Evolutionary conservation across 2,113 vertebrate genomes (phyloP), one percentile per base, ranked within the genome.

Genomic region (Bothrops jararaca): DNA sequence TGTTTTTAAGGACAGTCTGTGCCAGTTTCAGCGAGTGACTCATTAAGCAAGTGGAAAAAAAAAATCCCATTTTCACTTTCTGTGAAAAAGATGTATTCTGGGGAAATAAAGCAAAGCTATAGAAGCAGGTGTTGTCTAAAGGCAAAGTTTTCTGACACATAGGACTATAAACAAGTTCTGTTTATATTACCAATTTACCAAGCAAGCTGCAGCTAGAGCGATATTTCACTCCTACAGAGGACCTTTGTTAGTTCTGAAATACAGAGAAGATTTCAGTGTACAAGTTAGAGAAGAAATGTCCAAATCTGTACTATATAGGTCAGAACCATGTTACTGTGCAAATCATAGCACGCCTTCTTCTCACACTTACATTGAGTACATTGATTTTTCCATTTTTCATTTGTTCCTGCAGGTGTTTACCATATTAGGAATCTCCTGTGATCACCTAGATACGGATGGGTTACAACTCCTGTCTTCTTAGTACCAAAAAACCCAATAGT

Each of bases 11-110:
- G 95, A 96, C 97, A 94, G 93, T 96, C 90, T 94, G 96, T 97
- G 96, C 97, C 97, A 98, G 96, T 97, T 97, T 95, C 97, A 95
- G 90, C 95, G 97, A 94, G 95, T 98, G 97, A 98, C 96, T 98
- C 97, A 97, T 96, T 97, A 94, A 95, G 93, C 94, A 96, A 96
- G 96, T 64, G 45, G 96, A 97, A 97, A 97, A 97, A 97, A 97
- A 97, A 89, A 96, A 96, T 97, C 96, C n/a, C 96, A 96, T 98
- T 97, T 96, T 95, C 94, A 93, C 92, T 50, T 50, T 91, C 11
- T 95, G 97, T 95, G 52, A 56, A 23, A 85, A 96, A 97, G 97
- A 97, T 97, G 92, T 88, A 90, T 90, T 95, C 34, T 94, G 91
- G 95, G 97, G 23, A 26, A 23, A 69, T 48, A 60, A 48, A 23